These are phyloP conservation scores for Macrostomum lignano DNA, from an alignment of 1,140 invertebrate genomes.

Conservation along the genomic window DNA sequence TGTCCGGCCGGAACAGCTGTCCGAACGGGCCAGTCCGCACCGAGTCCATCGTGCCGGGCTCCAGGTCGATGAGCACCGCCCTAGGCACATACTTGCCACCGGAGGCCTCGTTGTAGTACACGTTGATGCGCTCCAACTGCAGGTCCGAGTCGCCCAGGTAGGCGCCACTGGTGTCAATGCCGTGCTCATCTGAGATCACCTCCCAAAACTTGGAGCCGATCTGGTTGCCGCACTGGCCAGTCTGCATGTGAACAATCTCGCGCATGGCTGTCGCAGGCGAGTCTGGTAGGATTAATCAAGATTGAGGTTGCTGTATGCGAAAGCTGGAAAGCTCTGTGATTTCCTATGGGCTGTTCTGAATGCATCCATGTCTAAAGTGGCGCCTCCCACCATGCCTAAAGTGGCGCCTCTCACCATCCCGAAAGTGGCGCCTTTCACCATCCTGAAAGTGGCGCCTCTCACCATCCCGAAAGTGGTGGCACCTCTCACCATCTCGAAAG, in stretches of 20 bases:
- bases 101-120: conserved; percentile 61
- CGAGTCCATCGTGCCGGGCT: conserved; percentile 67
- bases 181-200: conserved; percentile 43
- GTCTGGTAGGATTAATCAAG: too few species aligned
- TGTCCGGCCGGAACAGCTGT: conserved; percentile 55
- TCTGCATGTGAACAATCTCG: conserved; percentile 46
- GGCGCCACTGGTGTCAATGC: conserved; percentile 38
- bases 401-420: too few species aligned
- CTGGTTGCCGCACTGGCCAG: conserved; percentile 45
- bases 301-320: too few species aligned
- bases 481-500: too few species aligned
- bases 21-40: conserved; percentile 56
- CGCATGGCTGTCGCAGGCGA: too few species aligned
- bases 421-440: too few species aligned
- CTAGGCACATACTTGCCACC: conserved; percentile 29
- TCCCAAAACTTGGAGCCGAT: conserved; percentile 64
- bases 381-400: too few species aligned
- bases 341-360: too few species aligned
- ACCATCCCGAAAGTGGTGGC: too few species aligned
- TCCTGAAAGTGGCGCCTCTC: too few species aligned
- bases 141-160: conserved; percentile 56
- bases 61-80: conserved; percentile 50
- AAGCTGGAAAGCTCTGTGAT: too few species aligned
- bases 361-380: too few species aligned
- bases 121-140: conserved; percentile 56